phyloP scores from a whole-genome alignment of 2,113 vertebrate species.

The Gymnarchus niloticus region DNA sequence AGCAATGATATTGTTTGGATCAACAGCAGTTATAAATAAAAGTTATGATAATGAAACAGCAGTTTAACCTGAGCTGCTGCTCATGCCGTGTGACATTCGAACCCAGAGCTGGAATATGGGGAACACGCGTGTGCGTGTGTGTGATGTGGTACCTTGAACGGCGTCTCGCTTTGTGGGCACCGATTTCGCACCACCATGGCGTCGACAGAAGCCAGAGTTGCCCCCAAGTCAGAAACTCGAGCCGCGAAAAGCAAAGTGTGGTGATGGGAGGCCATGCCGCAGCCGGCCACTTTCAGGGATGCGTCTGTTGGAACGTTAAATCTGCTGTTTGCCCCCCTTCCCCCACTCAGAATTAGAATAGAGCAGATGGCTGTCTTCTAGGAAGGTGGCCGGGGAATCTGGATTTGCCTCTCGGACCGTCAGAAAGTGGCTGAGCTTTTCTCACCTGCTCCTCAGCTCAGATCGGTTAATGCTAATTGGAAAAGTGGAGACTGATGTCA shows the following conservation, averaged over 20 bases:
- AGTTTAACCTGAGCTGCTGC: not conserved
- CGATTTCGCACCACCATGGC: not conserved
- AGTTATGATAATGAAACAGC: not conserved
- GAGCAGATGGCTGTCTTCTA: conserved; percentile 67
- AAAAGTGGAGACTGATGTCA: conserved; percentile 45
- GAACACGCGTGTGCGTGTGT: not conserved
- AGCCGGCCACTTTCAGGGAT: conserved; percentile 39
- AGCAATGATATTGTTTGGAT: not conserved
- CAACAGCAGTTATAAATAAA: not conserved
- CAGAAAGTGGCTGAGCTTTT: conserved; percentile 67
- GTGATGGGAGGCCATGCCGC: conserved; percentile 25
- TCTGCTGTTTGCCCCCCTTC: conserved; percentile 57
- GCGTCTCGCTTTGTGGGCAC: not conserved
- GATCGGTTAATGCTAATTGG: conserved; percentile 58
- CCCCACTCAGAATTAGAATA: conserved; percentile 54
- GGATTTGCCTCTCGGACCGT: conserved; percentile 65
- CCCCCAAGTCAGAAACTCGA: not conserved
- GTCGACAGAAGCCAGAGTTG: not conserved
- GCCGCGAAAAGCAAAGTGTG: not conserved
- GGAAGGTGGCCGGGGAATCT: conserved; percentile 57
- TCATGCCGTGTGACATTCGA: not conserved
- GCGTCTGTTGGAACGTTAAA: conserved; percentile 61
- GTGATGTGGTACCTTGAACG: not conserved
- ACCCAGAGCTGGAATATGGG: not conserved
- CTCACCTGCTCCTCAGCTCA: conserved; percentile 63